A percentile compares a stretch with the other conserved stretches of the same genome.
Evolutionary conservation across 1,140 invertebrate species (phyloP).

Genomic region (Drosophila suzukii): DNA sequence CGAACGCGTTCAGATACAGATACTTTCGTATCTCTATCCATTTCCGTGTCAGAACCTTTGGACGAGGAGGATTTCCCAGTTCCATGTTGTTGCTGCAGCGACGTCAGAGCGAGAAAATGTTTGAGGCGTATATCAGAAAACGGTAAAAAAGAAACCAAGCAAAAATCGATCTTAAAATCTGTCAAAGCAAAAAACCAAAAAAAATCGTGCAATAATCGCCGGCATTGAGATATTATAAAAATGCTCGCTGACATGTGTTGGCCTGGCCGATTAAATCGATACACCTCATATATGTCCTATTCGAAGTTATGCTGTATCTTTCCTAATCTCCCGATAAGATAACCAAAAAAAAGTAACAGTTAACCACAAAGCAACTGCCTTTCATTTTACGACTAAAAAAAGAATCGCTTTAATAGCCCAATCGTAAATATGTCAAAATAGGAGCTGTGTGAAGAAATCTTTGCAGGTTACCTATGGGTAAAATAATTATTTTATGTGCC

Average conservation of each 20-base stretch:
- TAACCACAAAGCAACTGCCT: conserved; percentile 18
- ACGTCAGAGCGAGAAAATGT: conserved; percentile 71
- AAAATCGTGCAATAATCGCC: conserved; percentile 18
- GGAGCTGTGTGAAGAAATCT: neutral
- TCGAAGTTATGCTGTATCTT: conserved; percentile 42
- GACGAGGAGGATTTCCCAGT: conserved; percentile 9
- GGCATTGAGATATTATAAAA: conserved; percentile 22
- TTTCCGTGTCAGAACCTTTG: conserved; percentile 14
- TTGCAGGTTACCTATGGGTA: neutral
- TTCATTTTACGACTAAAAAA: neutral
- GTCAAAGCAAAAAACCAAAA: conserved; percentile 6
- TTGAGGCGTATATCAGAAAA: conserved; percentile 79
- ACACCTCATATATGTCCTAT: conserved; percentile 30
- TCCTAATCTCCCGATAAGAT: conserved; percentile 42
- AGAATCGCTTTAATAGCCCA: conserved; percentile 5
- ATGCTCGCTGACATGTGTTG: conserved; percentile 18
- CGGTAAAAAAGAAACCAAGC: conserved; percentile 47
- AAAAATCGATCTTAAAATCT: conserved; percentile 13
- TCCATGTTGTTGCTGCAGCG: conserved; percentile 67
- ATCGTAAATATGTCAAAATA: conserved; percentile 20
- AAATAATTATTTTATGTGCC: conserved; percentile 29
- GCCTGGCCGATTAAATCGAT: conserved; percentile 35
- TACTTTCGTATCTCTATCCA: conserved; percentile 14
- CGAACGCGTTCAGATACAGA: conserved; percentile 53
- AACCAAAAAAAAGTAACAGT: conserved; percentile 5